Base-by-base conservation (phyloP, 2,888 invertebrate species). In the Diadegma fenestrale region DNA sequence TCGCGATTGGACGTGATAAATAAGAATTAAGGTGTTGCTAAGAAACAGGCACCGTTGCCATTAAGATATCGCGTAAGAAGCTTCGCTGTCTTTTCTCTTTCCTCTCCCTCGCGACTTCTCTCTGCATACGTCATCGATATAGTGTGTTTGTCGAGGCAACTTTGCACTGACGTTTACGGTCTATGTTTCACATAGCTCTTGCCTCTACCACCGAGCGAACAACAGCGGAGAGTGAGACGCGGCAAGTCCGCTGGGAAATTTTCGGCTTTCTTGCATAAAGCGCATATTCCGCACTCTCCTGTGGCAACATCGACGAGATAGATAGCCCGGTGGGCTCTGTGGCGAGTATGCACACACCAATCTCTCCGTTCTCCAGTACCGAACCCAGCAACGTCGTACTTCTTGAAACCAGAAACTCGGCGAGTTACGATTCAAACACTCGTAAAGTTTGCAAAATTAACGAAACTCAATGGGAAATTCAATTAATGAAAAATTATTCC, bases 231-330 rank as follows among this genome's bases (percentile, higher is more conserved):
- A 63, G 72, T 73, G 82, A 90, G 88, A 89, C 89, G 89, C 88
- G 90, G 86, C 89, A 87, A 89, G 88, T 89, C 89, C 91, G 87
- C 87, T 89, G 90, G 91, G 91, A 91, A 91, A 91, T 91, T 91
- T 33, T 91, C 90, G 88, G 81, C 86, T 89, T 88, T 90, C 88
- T 88, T 90, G 88, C 87, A 89, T 88, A 87, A 84, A 87, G 84
- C 88, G 83, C 72, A 86, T 80, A 85, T 85, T 66, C 83, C 80
- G 72, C 71, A 76, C 61, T 75, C 81, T 66, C 87, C 80, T 51
- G 71, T 51, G 86, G 82, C 82, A 80, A 84, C 85, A 85, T 85
- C 80, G 85, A 85, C 83, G 81, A 87, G 83, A 84, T 81, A 84
- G 79, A 85, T 83, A 84, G 83, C 58, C 83, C 79, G 19, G 71